Conservation (phyloP, 1,140 invertebrate genomes). For the Tetramorium parvispinum region DNA sequence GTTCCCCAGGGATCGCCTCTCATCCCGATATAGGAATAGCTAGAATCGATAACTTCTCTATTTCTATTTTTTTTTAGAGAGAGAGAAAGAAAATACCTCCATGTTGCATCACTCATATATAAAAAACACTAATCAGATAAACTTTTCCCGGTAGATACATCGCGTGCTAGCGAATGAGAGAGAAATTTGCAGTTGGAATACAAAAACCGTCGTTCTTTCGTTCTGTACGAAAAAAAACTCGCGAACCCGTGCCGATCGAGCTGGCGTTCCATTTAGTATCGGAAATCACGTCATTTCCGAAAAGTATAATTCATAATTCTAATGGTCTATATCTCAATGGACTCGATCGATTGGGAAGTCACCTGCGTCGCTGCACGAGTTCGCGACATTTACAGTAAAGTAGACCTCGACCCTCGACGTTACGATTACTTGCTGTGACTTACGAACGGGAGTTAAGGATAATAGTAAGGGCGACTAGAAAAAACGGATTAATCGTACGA, state of each 20-base stretch:
- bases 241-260: constrained; percentile 28
- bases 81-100: not conserved
- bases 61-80: too few relatives aligned
- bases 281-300: not conserved
- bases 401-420: not conserved
- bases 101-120: not conserved
- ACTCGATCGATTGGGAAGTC: not conserved
- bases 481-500: constrained; percentile 38
- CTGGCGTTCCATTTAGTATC: not conserved
- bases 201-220: constrained; percentile 32
- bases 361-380: constrained; percentile 13
- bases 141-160: not conserved
- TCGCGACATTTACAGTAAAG: constrained; percentile 4
- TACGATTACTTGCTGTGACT: constrained; percentile 46
- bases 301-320: not conserved
- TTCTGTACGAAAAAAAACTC: constrained; percentile 21
- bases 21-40: not conserved
- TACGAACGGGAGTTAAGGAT: constrained; percentile 26
- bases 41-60: not conserved
- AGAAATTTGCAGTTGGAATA: constrained; percentile 43
- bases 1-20: not conserved
- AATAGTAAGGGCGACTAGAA: constrained; percentile 54
- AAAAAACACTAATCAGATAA: constrained; percentile 13
- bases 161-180: constrained; percentile 6
- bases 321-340: not conserved